phyloP scores from a whole-genome alignment of 1,140 invertebrate species.

The Eciton burchellii region DNA sequence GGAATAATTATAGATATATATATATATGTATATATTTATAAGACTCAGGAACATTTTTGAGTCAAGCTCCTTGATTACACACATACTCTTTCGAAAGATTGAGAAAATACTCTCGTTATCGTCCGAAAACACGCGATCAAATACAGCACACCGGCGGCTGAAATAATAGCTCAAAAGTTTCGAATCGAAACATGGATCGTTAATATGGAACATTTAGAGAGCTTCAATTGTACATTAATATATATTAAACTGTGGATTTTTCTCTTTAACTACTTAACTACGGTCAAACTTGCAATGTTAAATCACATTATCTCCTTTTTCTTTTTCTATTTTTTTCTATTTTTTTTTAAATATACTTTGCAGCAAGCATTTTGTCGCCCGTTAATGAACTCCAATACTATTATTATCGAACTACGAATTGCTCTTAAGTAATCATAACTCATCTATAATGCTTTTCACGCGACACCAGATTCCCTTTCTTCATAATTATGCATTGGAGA shows the following conservation, averaged over 20 bases:
- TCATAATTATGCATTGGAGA: constrained; percentile 68
- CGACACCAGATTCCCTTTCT: constrained; percentile 62
- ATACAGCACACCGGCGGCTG: constrained; percentile 19
- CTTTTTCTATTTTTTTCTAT: neutral
- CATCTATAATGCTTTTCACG: constrained; percentile 67
- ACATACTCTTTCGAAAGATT: constrained; percentile 31
- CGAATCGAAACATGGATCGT: constrained; percentile 22
- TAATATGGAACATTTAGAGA: constrained; percentile 59
- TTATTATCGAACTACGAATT: constrained; percentile 78
- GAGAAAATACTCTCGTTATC: constrained; percentile 42
- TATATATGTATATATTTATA: constrained; percentile 13
- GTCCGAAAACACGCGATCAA: constrained; percentile 43
- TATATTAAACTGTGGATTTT: constrained; percentile 52
- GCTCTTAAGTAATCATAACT: constrained; percentile 71
- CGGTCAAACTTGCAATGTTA: constrained; percentile 50
- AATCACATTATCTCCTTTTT: constrained; percentile 50
- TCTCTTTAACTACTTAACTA: constrained; percentile 56
- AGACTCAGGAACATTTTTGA: constrained; percentile 47
- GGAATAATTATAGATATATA: constrained; percentile 20
- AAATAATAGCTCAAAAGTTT: constrained; percentile 30
- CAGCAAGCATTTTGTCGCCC: constrained; percentile 76
- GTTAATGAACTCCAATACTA: constrained; percentile 77
- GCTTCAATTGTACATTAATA: constrained; percentile 57
- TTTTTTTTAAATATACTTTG: constrained; percentile 66
- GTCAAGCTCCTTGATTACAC: constrained; percentile 42